These are phyloP conservation scores for Saguinus imperator DNA, from an alignment of 2,113 vertebrate genomes.

Conservation along the genomic window DNA sequence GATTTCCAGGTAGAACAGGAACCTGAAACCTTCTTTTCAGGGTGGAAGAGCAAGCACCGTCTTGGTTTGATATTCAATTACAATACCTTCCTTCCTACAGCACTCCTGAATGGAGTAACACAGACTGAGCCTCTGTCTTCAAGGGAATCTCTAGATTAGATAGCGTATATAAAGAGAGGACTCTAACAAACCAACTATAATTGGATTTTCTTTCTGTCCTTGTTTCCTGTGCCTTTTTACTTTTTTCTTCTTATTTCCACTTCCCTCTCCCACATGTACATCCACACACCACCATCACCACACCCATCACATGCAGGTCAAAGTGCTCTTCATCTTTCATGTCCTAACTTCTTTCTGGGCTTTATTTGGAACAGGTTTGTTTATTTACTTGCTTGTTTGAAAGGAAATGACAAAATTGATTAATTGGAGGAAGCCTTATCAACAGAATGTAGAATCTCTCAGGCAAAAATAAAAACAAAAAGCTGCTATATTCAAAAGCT, in stretches of 20 bases:
- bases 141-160: neutral
- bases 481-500: neutral
- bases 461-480: conserved; percentile 37
- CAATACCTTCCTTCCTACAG: neutral
- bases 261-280: neutral
- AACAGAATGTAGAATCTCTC: neutral
- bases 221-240: neutral
- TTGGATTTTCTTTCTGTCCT: neutral
- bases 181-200: neutral
- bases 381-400: neutral
- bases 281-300: neutral
- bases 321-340: neutral
- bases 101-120: neutral
- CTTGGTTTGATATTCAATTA: conserved; percentile 14
- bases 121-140: neutral
- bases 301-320: neutral
- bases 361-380: neutral
- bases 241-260: neutral
- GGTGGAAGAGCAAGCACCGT: neutral
- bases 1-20: conserved; percentile 43
- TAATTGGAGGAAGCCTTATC: neutral
- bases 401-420: neutral
- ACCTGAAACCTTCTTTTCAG: conserved; percentile 49
- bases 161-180: neutral
- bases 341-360: neutral